Evolutionary conservation across 1,140 invertebrate genomes (phyloP), one percentile per base, ranked within the genome.

Genomic region (Anastrepha obliqua): DNA sequence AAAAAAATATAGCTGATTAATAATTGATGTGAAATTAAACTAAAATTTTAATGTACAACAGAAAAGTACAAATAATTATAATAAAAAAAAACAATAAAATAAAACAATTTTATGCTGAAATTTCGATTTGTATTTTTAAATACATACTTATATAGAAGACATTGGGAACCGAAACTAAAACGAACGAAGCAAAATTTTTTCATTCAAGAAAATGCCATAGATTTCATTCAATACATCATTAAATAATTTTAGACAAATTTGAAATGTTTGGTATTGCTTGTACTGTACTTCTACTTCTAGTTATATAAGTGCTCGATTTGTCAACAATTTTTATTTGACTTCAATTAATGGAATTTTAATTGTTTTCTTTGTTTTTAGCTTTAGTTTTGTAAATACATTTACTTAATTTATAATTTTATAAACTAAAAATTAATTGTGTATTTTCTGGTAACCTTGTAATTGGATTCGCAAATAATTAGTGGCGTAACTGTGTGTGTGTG

Each of bases 301-400:
- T 29, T 29, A 29, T 29, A n/a, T 74, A 74, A 74, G 67, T 74
- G 42, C 44, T 74, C 67, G 67, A 47, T 74, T 44, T 74, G 67
- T 74, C 39, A 74, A 74, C 39, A 55, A 6, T 74, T 29, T 47
- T 15, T 44, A 74, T 74, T 47, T 74, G 87, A 85, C 86, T 74
- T 13, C 42, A 74, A 11, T 74, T 44, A 42, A 42, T 67, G 29
- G 6, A 67, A 39, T 42, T 67, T 89, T 86, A 89, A 88, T 85
- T 60, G 81, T 85, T 89, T 89, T 90, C 87, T 89, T 89, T 89
- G 88, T 89, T 87, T 88, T 87, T 90, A 88, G 89, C 87, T 86
- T 86, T 60, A 88, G 88, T 89, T 89, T 89, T 89, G 87, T 64
- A 55, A 85, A 86, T 88, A 89, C 86, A 88, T 87, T 85, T 86